A percentile compares a stretch with the other conserved stretches of the same genome.
These are phyloP conservation scores for Myotis vivesi DNA, from an alignment of 2,797 vertebrate species.

Conservation along the genomic window DNA sequence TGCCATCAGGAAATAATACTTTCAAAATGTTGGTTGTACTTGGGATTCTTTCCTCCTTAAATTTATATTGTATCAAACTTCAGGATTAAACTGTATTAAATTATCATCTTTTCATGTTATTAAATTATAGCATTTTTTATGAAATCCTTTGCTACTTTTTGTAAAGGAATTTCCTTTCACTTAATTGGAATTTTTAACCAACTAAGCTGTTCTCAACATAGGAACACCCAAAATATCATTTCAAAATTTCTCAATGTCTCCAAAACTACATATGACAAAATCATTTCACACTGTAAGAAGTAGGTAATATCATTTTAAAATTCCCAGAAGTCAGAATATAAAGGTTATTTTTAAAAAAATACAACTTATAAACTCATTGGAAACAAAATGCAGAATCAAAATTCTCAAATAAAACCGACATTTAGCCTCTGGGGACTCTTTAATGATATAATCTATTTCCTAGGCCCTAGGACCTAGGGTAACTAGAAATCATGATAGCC, in stretches of 20 bases:
- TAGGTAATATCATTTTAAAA: neutral
- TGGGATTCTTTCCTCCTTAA: neutral
- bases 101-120: neutral
- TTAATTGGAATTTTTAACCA: neutral
- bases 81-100: neutral
- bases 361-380: neutral
- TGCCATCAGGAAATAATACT: neutral
- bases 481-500: neutral
- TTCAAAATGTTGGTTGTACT: neutral
- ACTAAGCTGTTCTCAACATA: neutral
- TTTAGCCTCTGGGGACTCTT: slow-evolving; percentile 26
- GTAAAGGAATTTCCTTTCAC: neutral
- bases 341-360: neutral
- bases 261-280: neutral
- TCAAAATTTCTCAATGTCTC: neutral
- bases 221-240: neutral
- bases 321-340: neutral
- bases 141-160: neutral
- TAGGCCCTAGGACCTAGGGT: neutral
- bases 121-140: neutral
- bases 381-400: neutral
- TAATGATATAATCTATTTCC: neutral
- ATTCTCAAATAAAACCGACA: neutral
- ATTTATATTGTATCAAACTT: neutral
- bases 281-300: neutral